Conservation (phyloP, 1,140 invertebrate species). For the Pachypeltis micranthus region DNA sequence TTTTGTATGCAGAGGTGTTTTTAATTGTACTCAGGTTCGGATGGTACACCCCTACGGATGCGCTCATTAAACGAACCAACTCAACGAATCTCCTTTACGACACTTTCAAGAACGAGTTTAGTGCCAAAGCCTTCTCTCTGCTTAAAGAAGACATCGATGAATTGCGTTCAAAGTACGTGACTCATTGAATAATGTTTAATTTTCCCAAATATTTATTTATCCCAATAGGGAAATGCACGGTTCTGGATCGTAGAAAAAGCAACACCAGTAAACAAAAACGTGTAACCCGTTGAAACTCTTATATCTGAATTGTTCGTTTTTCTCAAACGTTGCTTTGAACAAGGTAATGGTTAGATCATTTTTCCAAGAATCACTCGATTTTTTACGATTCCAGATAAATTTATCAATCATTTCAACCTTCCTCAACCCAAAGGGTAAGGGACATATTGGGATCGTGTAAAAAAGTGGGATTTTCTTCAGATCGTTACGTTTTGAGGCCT, state of each 20-base stretch:
- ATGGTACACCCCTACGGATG: not conserved
- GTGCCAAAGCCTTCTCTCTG: not conserved
- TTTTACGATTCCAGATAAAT: too few relatives aligned
- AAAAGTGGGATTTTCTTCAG: too few relatives aligned
- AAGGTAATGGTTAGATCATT: too few relatives aligned
- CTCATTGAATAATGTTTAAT: too few relatives aligned
- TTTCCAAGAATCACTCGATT: too few relatives aligned
- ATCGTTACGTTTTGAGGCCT: too few relatives aligned
- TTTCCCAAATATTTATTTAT: not conserved
- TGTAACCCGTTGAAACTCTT: not conserved
- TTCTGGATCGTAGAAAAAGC: not conserved
- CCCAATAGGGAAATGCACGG: not conserved
- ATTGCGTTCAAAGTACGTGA: too few relatives aligned
- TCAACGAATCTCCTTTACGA: not conserved
- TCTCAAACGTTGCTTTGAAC: too few relatives aligned
- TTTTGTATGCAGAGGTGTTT: not conserved
- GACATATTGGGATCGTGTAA: too few relatives aligned
- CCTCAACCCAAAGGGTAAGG: too few relatives aligned
- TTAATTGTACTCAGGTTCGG: not conserved
- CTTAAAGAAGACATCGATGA: not conserved
- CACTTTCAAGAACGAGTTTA: not conserved
- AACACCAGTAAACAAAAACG: not conserved
- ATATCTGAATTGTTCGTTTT: too few relatives aligned
- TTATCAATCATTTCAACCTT: too few relatives aligned
- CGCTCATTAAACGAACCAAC: not conserved